These are phyloP conservation scores for Zaprionus gabonicus DNA, from an alignment of 1,140 invertebrate species.

Conservation along the genomic window DNA sequence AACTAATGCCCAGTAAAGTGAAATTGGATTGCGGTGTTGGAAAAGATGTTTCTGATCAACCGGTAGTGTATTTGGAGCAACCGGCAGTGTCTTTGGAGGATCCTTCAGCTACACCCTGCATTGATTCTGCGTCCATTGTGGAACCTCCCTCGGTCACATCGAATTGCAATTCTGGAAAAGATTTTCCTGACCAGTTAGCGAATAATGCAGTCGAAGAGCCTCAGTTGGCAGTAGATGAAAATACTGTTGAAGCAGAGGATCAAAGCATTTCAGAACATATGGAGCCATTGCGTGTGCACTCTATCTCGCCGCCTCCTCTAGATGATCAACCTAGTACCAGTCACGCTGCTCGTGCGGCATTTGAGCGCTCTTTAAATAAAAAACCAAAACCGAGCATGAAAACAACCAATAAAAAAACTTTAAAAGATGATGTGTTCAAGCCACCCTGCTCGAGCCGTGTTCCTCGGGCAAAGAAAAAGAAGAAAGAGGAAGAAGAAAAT, in stretches of 20 bases:
- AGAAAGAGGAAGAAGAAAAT: not conserved
- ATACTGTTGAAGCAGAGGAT: not conserved
- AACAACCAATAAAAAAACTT: not conserved
- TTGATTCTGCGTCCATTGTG: too few relatives aligned
- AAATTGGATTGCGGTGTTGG: not conserved
- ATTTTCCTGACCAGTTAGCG: too few relatives aligned
- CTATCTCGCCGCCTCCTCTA: slow-evolving; percentile 17
- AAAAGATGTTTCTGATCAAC: too few relatives aligned
- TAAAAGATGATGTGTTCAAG: slow-evolving; percentile 44
- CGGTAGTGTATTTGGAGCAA: not conserved
- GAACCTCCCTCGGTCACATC: too few relatives aligned
- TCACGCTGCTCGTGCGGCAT: slow-evolving; percentile 32
- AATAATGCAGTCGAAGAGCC: not conserved
- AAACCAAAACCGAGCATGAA: not conserved
- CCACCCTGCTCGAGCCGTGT: slow-evolving; percentile 23
- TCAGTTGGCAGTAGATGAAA: not conserved
- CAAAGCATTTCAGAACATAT: slow-evolving; percentile 16
- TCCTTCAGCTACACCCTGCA: too few relatives aligned
- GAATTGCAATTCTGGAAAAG: too few relatives aligned
- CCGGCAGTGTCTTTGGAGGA: not conserved
- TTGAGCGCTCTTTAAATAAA: not conserved
- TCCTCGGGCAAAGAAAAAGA: not conserved
- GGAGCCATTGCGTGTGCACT: slow-evolving; percentile 34
- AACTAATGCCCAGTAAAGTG: not conserved
- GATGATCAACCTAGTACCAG: slow-evolving; percentile 60